Conservation (phyloP, 2,797 vertebrate species). For the Peromyscus attwateri region DNA sequence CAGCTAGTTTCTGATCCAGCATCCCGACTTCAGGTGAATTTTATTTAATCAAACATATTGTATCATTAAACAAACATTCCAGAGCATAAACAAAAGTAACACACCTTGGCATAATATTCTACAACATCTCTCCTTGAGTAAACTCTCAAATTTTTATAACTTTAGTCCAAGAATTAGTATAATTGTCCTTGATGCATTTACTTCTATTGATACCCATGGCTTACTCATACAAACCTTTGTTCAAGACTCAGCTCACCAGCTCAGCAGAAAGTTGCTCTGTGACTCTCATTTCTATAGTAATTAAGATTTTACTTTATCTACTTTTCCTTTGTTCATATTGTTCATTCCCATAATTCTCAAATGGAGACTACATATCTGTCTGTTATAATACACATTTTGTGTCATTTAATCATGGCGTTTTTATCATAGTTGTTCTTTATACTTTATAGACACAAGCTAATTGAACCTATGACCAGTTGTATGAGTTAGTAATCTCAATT, state of each 20-base stretch:
- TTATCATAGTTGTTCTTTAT: neutral
- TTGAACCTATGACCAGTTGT: neutral
- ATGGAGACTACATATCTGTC: neutral
- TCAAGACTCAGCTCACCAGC: fast-evolving
- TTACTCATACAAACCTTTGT: neutral
- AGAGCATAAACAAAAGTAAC: too few relatives aligned
- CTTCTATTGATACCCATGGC: neutral
- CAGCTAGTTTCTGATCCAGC: too few relatives aligned
- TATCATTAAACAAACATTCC: too few relatives aligned
- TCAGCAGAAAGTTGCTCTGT: too few relatives aligned
- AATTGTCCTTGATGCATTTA: neutral
- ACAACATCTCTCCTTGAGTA: neutral
- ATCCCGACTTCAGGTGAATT: too few relatives aligned
- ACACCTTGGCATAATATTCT: too few relatives aligned
- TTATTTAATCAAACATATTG: too few relatives aligned
- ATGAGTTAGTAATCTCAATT: neutral
- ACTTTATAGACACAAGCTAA: neutral
- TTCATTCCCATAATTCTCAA: neutral
- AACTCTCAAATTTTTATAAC: neutral
- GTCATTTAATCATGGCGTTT: neutral
- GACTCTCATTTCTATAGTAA: neutral
- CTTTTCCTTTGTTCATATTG: neutral
- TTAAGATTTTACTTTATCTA: neutral
- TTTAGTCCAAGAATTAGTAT: neutral
- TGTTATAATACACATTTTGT: neutral